These are phyloP conservation scores for Phainopepla nitens DNA, from an alignment of 2,113 vertebrate species.

Conservation along the genomic window DNA sequence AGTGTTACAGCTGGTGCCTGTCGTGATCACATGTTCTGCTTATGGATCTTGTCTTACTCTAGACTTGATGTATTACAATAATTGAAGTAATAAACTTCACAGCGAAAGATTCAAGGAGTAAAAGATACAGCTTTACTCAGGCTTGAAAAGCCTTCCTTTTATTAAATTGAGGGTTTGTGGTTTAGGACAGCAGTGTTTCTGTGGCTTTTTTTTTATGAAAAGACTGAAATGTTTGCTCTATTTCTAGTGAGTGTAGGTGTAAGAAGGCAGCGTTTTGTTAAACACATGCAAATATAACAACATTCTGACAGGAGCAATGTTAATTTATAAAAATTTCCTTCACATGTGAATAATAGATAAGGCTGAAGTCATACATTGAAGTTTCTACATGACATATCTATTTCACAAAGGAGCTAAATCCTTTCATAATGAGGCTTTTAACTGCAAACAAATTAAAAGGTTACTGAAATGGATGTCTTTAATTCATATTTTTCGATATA, in stretches of 20 bases:
- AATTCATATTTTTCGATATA: background rate
- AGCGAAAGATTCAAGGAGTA: background rate
- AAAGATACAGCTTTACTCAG: background rate
- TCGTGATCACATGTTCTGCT: background rate
- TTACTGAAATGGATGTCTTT: background rate
- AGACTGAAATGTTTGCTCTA: slow-evolving; percentile 2
- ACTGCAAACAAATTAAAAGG: background rate
- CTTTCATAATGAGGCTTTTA: slow-evolving; percentile 7
- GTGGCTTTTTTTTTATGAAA: background rate
- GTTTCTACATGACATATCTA: background rate
- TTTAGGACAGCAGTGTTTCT: background rate
- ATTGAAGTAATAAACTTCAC: slow-evolving; percentile 36
- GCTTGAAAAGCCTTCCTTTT: background rate
- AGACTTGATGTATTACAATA: slow-evolving; percentile 24
- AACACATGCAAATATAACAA: slow-evolving; percentile 11
- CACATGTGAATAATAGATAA: background rate
- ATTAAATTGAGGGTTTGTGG: background rate
- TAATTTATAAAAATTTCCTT: slow-evolving; percentile 23
- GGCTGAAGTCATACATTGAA: background rate
- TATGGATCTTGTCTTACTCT: slow-evolving; percentile 30
- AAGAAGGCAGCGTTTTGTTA: slow-evolving; percentile 15
- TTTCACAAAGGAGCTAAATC: background rate
- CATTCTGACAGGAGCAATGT: background rate
- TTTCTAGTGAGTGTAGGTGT: slow-evolving; percentile 19
- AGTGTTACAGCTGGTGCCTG: slow-evolving; percentile 42